A percentile compares a stretch with the other conserved stretches of the same genome.
These are phyloP conservation scores for Hippocampus barbouri DNA, from an alignment of 2,113 vertebrate genomes.

Conservation along the genomic window DNA sequence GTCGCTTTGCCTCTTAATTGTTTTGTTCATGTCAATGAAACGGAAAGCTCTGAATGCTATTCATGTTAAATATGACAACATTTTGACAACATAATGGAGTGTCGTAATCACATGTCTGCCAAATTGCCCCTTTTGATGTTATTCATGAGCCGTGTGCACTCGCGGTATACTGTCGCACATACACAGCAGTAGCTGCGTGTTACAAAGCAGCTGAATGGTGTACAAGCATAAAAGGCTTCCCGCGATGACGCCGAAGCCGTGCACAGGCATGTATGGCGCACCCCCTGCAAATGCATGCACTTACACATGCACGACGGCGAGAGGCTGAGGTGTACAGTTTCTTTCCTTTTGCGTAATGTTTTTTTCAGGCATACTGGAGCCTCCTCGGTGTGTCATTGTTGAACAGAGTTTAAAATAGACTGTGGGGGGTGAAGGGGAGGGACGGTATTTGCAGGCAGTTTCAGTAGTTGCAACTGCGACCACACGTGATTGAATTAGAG, in stretches of 20 bases:
- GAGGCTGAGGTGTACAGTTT: conserved; percentile 37
- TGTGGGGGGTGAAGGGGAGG: not conserved
- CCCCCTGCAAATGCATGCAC: conserved; percentile 18
- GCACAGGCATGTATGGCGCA: conserved; percentile 5
- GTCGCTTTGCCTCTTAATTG: not conserved
- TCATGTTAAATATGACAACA: not conserved
- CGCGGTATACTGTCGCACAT: not conserved
- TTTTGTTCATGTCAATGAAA: not conserved
- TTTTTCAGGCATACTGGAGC: conserved; percentile 62
- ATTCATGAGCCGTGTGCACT: not conserved
- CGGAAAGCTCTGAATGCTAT: not conserved
- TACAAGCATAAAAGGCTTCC: conserved; percentile 1
- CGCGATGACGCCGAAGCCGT: conserved; percentile 3
- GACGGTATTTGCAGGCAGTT: conserved; percentile 57
- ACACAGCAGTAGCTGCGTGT: not conserved
- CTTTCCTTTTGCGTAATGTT: conserved; percentile 54
- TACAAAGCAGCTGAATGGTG: not conserved
- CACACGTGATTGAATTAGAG: conserved; percentile 63
- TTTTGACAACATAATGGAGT: not conserved
- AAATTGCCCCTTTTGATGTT: not conserved
- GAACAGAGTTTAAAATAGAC: conserved; percentile 59
- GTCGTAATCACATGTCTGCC: not conserved
- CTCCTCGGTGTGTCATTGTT: conserved; percentile 55
- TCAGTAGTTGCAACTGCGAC: conserved; percentile 45
- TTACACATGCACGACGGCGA: conserved; percentile 19